Evolutionary conservation across 2,113 vertebrate species (phyloP), one percentile per base, ranked within the genome.

Genomic region (Ailurus styani): DNA sequence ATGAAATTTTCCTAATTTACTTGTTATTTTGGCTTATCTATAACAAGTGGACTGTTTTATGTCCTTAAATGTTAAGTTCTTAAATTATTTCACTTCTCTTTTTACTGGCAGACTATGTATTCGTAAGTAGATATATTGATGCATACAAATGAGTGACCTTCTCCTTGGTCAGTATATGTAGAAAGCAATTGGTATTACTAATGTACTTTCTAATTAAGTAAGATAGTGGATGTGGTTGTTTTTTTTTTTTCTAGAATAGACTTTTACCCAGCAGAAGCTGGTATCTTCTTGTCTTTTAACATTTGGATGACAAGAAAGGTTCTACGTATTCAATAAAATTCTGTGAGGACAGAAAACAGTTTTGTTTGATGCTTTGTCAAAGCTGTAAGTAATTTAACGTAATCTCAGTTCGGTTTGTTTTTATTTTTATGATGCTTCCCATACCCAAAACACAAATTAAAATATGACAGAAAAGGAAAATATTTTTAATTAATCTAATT

Each of bases 251-350:
- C 9, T 29, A 25, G 37, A 40, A 37, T 86, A 70, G 40, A 79
- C 66, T 79, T 93, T 78, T 57, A 75, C 21, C 42, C 84, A 40
- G 13, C 21, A 91, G 10, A 93, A 77, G n/a, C 64, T 91, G 27
- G 13, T 79, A 21, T 91, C 94, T 94, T 78, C 66, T 66, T 9
- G 47, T 91, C 55, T 85, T 96, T 94, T 87, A 78, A 96, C 91
- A 75, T 62, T 87, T 88, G 45, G 54, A 40, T 79, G 86, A 55
- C 37, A 97, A 89, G 52, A 94, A 95, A 83, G 47, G 21, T 96
- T 95, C 50, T 91, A 81, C 62, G 62, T 23, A 93, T 85, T 85
- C 64, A 96, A 25, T 86, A 87, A 81, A 97, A 93, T 91, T 98
- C 57, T 91, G 45, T 86, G 73, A 91, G 57, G 57, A 85, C 52